Base-by-base conservation (phyloP, 2,797 vertebrate genomes). In the Mormyrops attenuatus region DNA sequence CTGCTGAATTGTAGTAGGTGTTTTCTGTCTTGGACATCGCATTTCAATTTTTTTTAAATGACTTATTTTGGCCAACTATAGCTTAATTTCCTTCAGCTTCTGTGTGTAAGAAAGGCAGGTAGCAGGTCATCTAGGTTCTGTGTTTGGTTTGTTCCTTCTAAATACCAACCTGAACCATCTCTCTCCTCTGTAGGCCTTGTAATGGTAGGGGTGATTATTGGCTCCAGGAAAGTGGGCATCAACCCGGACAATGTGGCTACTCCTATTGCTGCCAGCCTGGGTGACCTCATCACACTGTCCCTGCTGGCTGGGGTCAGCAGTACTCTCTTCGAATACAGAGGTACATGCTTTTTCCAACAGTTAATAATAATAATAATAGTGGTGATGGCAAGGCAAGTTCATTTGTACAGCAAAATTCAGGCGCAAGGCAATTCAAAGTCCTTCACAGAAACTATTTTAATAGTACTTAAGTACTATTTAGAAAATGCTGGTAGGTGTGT, bases 221-320 rank as follows among this genome's bases (percentile, higher is more conserved):
- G 96, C 69, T 97, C 98, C 80, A 96, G 96, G 92, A 98, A 97
- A 90, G 92, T 98, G 77, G 97, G 98, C 69, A 96, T 99, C 92
- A 99, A 99, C 93, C 98, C 98, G 0, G 98, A 99, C 95, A 99
- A 99, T 11, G 96, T 99, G 0, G 98, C 98, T 90, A 99, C 98
- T 0, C 98, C 98, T 41, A 97, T 99, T 47, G 98, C 98, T 4
- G 98, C 98, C 22, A 99, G 97, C 92, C 96, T 99, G 17, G 98
- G 98, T 20, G 98, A 99, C 93, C 90, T 99, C 90, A 97, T 98
- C 93, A 99, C 98, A 0, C 94, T 99, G 89, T 97, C 97, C 50
- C 94, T 99, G 88, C 95, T 99, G 91, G 97, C 98, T 0, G 95
- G 95, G 49, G 95, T 98, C 92, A 97, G 98, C 96, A 98, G 93